Evolutionary conservation across 1,140 invertebrate genomes (phyloP), one percentile per base, ranked within the genome.

Genomic region (Dinoponera quadriceps): DNA sequence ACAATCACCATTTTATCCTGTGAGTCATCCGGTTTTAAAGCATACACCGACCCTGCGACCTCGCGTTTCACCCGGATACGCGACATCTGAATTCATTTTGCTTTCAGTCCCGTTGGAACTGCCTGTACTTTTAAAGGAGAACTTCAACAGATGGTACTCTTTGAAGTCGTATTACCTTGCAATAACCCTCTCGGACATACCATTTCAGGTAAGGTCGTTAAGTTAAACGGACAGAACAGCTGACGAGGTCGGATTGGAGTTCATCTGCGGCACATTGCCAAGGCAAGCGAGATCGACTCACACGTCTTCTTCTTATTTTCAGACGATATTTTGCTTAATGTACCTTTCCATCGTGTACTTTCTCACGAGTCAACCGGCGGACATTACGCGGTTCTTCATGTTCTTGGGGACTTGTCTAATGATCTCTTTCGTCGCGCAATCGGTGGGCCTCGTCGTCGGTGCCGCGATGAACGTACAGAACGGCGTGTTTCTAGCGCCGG

Each of bases 141-240:
- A 99, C 94, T 97, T 99, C 89, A 99, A 99, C 94, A 96, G 98
- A 91, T 99, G 98, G 98, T 99, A 99, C 93, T 99, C 98, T 33
- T 94, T 99, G 5, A 97, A 98, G 87, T 97, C 98, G 0, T 99
- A 99, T 93, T 99, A 99, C 93, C 94, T 99, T 80, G 98, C 98
- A 18, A 99, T 99, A 90, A 99, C 98, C 0, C 95, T 99, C 68
- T 98, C 98, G 0, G 98, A 99, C 95, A 95, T 99, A 94, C 98
- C 98, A 51, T 99, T 99, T 94, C 98, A 99, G 96, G 98, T 99
- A 91, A 91, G 57, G 2, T 62, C 11, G 4, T n/a, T 22, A 57
- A 18, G 5, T 57, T 25, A 57, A 57, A 57, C 9, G 25, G 0
- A 57, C 9, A 57, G n/a, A 44, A 33, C 1, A n/a, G n/a, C 0